Evolutionary conservation across 2,113 vertebrate genomes (phyloP).

Genomic region (Steatornis caripensis): DNA sequence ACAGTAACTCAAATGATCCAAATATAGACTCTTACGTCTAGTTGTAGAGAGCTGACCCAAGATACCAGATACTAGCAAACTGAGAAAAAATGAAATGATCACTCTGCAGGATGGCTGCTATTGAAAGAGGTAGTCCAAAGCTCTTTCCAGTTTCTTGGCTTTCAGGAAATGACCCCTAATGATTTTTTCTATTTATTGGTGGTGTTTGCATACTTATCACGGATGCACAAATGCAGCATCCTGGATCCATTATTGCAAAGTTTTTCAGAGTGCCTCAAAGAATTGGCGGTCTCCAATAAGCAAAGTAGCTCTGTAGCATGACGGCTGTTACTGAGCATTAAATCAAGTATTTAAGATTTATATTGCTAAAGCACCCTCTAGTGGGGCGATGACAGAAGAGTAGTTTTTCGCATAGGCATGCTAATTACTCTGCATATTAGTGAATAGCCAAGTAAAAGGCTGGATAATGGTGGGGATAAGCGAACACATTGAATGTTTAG

Average conservation of each 20-base stretch:
- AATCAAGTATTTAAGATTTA: slow-evolving; percentile 61
- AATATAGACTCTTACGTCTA: not conserved
- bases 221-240: not conserved
- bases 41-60: not conserved
- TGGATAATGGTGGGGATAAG: not conserved
- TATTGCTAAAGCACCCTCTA: slow-evolving; percentile 80
- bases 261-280: not conserved
- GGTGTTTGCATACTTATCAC: not conserved
- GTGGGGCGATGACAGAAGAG: slow-evolving; percentile 65
- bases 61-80: not conserved
- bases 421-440: not conserved
- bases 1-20: not conserved
- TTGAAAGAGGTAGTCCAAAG: not conserved
- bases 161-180: not conserved
- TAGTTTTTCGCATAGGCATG: not conserved
- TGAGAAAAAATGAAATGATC: not conserved
- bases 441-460: not conserved
- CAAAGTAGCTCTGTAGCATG: not conserved
- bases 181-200: not conserved
- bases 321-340: not conserved
- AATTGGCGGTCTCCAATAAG: not conserved
- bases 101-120: not conserved
- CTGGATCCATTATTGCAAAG: not conserved
- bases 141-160: not conserved
- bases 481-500: not conserved